Base-by-base conservation (phyloP, 37 sponge, comb jelly and placozoan species). In the Cladorhizidae sp. region DNA sequence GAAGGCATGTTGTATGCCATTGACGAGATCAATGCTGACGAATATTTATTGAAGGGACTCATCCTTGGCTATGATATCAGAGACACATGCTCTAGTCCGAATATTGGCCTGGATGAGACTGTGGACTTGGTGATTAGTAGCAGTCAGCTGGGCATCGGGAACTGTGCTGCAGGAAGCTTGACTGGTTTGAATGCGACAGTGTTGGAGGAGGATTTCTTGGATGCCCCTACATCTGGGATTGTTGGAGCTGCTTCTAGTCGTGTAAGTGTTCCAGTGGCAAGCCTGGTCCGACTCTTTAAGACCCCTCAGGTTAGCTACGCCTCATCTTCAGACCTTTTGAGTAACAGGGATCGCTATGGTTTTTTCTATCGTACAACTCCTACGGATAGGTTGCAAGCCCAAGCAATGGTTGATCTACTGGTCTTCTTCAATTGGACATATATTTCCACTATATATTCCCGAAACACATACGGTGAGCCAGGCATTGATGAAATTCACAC, bases 321-420 rank as follows among this genome's bases (percentile, higher is more conserved):
- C 38, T 92, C 95, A n/a, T 65, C 98, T 11, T 80, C 89, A 21
- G 74, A 90, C 7, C 64, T 81, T 7, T 87, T 97, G 15, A 95
- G 88, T 38, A 87, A 97, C 54, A 62, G 87, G 12, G 81, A 89
- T 0, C 67, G 78, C 3, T 97, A 95, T 69, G 67, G 57, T 8
- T 94, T 81, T 64, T 97, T 97, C 83, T 77, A 89, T 40, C 93
- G 98, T 2, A 94, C 98, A 23, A 58, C 94, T n/a, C 88, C 93
- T 1, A 80, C 98, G 5, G 95, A 97, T 51, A 83, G 79, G 57
- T 64, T 86, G 32, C 98, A 97, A 64, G 92, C 93, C 0, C 22
- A 2, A n/a, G 98, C 98, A 3, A 92, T 97, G 86, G 83, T 91
- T 1, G 98, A 91, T 42, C 25, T 97, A 3, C 25, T 87, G 0